Percentiles rank a stretch among this genome's conserved stretches.
phyloP scores from a whole-genome alignment of 2,888 invertebrate genomes.

The Caenorhabditis afra region DNA sequence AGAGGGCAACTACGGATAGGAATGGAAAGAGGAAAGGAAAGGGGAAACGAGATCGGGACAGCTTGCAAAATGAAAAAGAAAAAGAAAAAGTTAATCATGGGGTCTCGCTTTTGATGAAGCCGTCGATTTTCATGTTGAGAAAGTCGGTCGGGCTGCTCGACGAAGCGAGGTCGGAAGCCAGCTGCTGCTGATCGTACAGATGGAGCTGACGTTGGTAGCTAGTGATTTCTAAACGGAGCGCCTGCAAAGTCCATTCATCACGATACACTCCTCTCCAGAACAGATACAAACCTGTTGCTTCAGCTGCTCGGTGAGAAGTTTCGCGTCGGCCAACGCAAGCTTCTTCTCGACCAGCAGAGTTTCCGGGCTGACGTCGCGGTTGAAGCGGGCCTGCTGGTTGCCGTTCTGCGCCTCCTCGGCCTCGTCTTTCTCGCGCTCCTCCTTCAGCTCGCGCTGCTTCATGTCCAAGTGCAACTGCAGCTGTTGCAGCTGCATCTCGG shows the following conservation, averaged over 20 bases:
- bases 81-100: not conserved
- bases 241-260: slow-evolving; percentile 27
- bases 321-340: slow-evolving; percentile 45
- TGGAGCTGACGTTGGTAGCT: slow-evolving; percentile 46
- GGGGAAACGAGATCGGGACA: slow-evolving; percentile 13
- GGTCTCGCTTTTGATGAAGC: slow-evolving; percentile 40
- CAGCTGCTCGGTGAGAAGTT: slow-evolving; percentile 43
- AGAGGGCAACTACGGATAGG: not conserved
- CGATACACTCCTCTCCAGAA: no score
- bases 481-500: slow-evolving; percentile 50
- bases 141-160: slow-evolving; percentile 43
- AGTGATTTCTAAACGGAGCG: slow-evolving; percentile 54
- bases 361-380: slow-evolving; percentile 31
- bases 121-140: slow-evolving; percentile 33
- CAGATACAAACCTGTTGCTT: slow-evolving; percentile 58
- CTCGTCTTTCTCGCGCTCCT: slow-evolving; percentile 25
- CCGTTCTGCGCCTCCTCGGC: not conserved
- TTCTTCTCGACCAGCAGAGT: slow-evolving; percentile 45
- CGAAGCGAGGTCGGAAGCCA: slow-evolving; percentile 23
- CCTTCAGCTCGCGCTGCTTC: slow-evolving; percentile 35
- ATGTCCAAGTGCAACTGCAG: slow-evolving; percentile 43
- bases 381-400: not conserved
- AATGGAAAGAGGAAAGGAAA: not conserved
- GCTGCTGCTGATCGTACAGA: slow-evolving; percentile 44
- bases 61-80: not conserved